Evolutionary conservation across 2,113 vertebrate genomes (phyloP).

Genomic region (Oreochromis aureus): DNA sequence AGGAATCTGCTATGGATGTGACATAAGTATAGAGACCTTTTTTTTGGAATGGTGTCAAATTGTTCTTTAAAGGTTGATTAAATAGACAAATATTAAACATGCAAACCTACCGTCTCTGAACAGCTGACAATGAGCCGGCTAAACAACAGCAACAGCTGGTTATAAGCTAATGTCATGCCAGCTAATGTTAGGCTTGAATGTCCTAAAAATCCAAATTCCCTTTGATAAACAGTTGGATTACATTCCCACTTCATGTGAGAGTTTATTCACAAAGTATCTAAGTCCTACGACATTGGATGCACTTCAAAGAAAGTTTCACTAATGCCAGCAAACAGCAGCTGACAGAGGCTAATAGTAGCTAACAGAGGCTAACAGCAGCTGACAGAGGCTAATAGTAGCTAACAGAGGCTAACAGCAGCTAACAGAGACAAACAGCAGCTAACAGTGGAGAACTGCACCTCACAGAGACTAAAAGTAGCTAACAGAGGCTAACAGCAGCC

Average conservation of each 20-base stretch:
- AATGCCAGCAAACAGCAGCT: neutral
- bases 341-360: too few species aligned
- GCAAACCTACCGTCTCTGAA: neutral
- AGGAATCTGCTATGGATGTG: neutral
- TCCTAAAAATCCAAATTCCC: neutral
- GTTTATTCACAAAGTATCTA: neutral
- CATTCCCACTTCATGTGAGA: neutral
- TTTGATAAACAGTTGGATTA: neutral
- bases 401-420: too few species aligned
- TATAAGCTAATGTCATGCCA: neutral
- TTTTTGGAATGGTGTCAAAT: neutral
- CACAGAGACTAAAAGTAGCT: accelerated
- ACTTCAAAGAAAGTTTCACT: neutral
- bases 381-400: too few species aligned
- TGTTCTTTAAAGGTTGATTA: neutral
- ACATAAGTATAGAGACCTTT: neutral
- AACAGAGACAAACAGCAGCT: neutral
- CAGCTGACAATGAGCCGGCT: neutral
- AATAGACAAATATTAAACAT: neutral
- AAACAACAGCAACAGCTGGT: neutral
- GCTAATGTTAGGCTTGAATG: neutral
- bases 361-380: too few species aligned
- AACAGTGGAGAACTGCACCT: too few species aligned
- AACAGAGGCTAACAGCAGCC: neutral
- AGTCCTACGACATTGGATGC: neutral